Evolutionary conservation across 2,797 vertebrate genomes (phyloP).

Genomic region (Salmo trutta): DNA sequence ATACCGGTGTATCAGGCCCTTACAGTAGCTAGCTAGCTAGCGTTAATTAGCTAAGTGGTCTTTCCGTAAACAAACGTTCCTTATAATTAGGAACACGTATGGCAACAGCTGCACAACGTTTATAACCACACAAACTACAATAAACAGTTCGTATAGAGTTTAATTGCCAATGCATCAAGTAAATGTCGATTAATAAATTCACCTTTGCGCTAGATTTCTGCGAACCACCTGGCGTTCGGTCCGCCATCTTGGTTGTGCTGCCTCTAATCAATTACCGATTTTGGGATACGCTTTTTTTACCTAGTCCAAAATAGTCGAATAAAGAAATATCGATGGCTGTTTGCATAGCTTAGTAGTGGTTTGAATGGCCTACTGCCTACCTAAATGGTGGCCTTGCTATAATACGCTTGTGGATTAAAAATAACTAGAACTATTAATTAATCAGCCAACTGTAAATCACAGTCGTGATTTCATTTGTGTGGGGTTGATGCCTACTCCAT

Average conservation of each 20-base stretch:
- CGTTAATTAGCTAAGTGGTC: background rate
- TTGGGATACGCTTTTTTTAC: slow-evolving; percentile 41
- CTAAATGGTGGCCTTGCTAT: too few species aligned
- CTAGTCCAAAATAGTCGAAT: slow-evolving; percentile 40
- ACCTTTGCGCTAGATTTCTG: slow-evolving; percentile 95
- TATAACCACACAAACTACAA: background rate
- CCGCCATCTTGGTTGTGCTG: slow-evolving; percentile 90
- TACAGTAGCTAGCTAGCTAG: too few species aligned
- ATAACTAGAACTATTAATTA: too few species aligned
- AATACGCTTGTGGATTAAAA: too few species aligned
- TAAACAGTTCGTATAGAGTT: background rate
- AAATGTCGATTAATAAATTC: slow-evolving; percentile 52
- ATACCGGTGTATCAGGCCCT: too few species aligned
- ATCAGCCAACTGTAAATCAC: too few species aligned
- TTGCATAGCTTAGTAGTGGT: too few species aligned
- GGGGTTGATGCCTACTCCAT: too few species aligned
- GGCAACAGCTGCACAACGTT: background rate
- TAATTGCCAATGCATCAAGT: background rate
- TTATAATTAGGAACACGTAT: background rate
- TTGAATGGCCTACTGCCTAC: too few species aligned
- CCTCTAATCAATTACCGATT: slow-evolving; percentile 76
- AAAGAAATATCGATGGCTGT: background rate
- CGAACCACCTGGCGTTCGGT: slow-evolving; percentile 89
- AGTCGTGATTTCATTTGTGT: too few species aligned
- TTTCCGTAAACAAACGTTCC: background rate